Evolutionary conservation across 2,113 vertebrate species (phyloP), one percentile per base, ranked within the genome.

Genomic region (Trematomus loennbergii): DNA sequence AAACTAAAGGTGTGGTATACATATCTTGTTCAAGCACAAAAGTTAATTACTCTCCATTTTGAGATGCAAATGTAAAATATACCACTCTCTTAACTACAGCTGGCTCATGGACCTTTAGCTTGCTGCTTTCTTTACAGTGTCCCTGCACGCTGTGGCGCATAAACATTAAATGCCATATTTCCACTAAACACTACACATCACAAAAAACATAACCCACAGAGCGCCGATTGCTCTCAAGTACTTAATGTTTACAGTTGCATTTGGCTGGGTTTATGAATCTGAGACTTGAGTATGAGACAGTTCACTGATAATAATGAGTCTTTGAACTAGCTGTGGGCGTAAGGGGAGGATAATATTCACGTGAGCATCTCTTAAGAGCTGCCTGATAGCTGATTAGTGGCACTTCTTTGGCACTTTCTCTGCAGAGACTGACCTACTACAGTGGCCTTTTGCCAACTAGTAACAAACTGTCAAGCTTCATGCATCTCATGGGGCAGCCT

Each of bases 391-490:
- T 84, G 85, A 89, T 88, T 85, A 82, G 91, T 89, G 81, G 72
- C 88, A 87, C 82, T 81, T 87, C 64, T 79, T 73, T 89, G 81
- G 85, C 79, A 76, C 67, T 77, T 79, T 53, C 45, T 79, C 25
- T 54, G 75, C 72, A 54, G 62, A 71, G 43, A 85, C 85, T 83
- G 89, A 91, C 92, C 94, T 83, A 82, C n/a, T 89, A 76, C 68
- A 36, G 80, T 93, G 91, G 88, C 92, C 94, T 95, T 94, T 91
- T 85, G 82, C 89, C 89, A 89, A 88, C 81, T 80, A 83, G 90
- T 90, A 94, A 86, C 87, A 83, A 89, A 89, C 93, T 94, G 94
- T 93, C 86, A 92, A 72, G 88, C 70, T 82, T 80, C 86, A 61
- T 62, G 88, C 92, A 92, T 94, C 93, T 92, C 92, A 78, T 29